Percentiles rank a stretch among this genome's conserved stretches.
Conservation (phyloP, 1,140 invertebrate species). For the Pectinophora gossypiella region DNA sequence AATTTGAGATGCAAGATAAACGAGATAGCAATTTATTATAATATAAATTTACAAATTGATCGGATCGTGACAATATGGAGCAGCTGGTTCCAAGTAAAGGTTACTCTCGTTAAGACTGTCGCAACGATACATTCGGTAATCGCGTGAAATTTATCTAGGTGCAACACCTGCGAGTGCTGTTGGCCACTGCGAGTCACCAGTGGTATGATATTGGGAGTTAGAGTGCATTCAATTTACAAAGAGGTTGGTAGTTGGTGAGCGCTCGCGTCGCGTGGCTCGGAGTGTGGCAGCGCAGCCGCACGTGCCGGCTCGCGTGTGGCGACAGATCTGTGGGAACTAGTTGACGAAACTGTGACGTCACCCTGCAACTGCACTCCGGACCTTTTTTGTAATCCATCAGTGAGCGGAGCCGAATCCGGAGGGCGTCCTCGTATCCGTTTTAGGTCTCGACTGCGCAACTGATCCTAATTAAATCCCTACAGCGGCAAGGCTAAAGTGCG, state of each 20-base stretch:
- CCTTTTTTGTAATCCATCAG: conserved; percentile 57
- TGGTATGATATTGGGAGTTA: too few relatives aligned
- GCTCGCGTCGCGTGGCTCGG: neutral
- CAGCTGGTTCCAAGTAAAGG: conserved; percentile 57
- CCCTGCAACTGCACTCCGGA: conserved; percentile 31
- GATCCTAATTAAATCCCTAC: conserved; percentile 74
- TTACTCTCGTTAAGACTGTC: conserved; percentile 65
- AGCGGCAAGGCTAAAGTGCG: conserved; percentile 67
- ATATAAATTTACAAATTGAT: conserved; percentile 42
- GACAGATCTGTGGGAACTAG: conserved; percentile 37
- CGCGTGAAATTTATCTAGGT: conserved; percentile 35
- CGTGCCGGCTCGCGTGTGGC: conserved; percentile 25
- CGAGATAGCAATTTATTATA: conserved; percentile 51
- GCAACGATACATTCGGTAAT: conserved; percentile 39
- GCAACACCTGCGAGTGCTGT: too few relatives aligned
- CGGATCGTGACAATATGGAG: conserved; percentile 66
- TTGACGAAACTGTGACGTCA: conserved; percentile 39
- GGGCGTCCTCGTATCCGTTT: conserved; percentile 68
- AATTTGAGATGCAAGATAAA: conserved; percentile 49
- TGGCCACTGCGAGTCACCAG: too few relatives aligned
- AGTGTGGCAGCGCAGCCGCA: conserved; percentile 15
- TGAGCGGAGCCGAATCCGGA: conserved; percentile 46
- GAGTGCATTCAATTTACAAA: too few relatives aligned
- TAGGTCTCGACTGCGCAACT: conserved; percentile 59
- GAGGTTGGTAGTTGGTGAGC: too few relatives aligned